Percentiles rank a stretch among this genome's conserved stretches.
phyloP scores from a whole-genome alignment of 1,140 invertebrate species.

The Ephestia elutella region DNA sequence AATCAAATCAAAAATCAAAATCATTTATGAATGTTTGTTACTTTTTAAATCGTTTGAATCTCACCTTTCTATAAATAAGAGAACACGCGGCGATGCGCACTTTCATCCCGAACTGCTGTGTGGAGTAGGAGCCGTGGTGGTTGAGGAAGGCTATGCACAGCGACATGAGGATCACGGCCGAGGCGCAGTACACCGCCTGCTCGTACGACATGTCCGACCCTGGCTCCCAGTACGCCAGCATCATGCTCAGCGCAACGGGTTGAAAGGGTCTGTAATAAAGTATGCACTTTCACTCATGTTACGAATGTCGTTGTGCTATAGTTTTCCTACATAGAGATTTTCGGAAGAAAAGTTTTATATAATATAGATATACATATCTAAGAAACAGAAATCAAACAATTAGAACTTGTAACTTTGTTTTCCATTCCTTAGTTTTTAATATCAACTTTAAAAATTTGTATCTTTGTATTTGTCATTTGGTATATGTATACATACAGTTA shows the following conservation, averaged over 20 bases:
- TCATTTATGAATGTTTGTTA: no score
- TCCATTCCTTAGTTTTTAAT: no score
- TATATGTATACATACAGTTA: not conserved
- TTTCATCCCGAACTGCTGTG: slow-evolving; percentile 70
- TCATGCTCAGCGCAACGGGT: slow-evolving; percentile 61
- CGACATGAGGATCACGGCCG: slow-evolving; percentile 60
- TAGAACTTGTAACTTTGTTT: no score
- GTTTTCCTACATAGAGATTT: no score
- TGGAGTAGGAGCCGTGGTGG: slow-evolving; percentile 65
- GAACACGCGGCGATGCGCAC: slow-evolving; percentile 77
- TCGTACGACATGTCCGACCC: slow-evolving; percentile 58
- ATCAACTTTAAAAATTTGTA: no score
- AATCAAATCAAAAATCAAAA: no score
- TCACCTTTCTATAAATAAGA: slow-evolving; percentile 76
- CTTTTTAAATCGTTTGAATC: not conserved
- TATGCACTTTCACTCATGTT: not conserved
- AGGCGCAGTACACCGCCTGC: slow-evolving; percentile 61
- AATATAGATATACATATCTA: no score
- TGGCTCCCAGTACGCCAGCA: slow-evolving; percentile 65
- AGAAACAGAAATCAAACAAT: no score
- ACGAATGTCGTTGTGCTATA: not conserved
- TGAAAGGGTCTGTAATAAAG: slow-evolving; percentile 57
- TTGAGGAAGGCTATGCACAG: slow-evolving; percentile 61
- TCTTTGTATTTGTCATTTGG: no score
- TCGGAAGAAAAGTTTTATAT: no score